Evolutionary conservation across 2,113 vertebrate genomes (phyloP).

Genomic region (Talpa occidentalis): DNA sequence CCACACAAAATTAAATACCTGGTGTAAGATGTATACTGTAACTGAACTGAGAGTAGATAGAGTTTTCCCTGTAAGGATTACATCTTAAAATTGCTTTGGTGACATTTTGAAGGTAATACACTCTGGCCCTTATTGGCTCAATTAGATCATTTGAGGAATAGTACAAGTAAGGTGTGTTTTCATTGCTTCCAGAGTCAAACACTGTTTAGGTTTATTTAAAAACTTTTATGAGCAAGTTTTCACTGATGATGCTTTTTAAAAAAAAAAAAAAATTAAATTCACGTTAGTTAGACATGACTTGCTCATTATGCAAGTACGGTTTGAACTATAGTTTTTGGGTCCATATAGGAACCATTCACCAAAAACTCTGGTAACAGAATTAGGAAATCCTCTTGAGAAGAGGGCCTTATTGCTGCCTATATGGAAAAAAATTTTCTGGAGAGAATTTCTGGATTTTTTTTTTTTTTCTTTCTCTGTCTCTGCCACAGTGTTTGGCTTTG

Average conservation of each 20-base stretch:
- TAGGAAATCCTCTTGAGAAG: slow-evolving; percentile 68
- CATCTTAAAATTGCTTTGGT: slow-evolving; percentile 56
- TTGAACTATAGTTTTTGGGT: slow-evolving; percentile 67
- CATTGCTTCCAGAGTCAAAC: slow-evolving; percentile 54
- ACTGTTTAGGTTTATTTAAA: slow-evolving; percentile 62
- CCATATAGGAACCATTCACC: slow-evolving; percentile 50
- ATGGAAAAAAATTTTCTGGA: slow-evolving; percentile 51
- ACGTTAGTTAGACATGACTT: not conserved
- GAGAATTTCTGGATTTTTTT: slow-evolving; percentile 64
- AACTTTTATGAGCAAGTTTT: slow-evolving; percentile 53
- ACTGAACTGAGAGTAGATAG: not conserved
- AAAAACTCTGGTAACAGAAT: slow-evolving; percentile 66
- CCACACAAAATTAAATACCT: slow-evolving; percentile 57
- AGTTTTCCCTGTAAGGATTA: slow-evolving; percentile 54
- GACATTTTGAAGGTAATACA: slow-evolving; percentile 49
- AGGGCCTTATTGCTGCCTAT: slow-evolving; percentile 73
- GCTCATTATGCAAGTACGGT: slow-evolving; percentile 12
- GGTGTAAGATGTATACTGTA: slow-evolving; percentile 39
- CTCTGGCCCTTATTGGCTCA: slow-evolving; percentile 46
- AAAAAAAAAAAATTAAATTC: slow-evolving; percentile 14
- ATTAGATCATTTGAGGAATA: slow-evolving; percentile 31
- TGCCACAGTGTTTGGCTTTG: slow-evolving; percentile 77
- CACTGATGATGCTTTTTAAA: slow-evolving; percentile 27
- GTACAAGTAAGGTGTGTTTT: slow-evolving; percentile 42
- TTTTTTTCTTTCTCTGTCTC: slow-evolving; percentile 58